phyloP scores from a whole-genome alignment of 2,113 vertebrate genomes.

The Tyrannus savana region DNA sequence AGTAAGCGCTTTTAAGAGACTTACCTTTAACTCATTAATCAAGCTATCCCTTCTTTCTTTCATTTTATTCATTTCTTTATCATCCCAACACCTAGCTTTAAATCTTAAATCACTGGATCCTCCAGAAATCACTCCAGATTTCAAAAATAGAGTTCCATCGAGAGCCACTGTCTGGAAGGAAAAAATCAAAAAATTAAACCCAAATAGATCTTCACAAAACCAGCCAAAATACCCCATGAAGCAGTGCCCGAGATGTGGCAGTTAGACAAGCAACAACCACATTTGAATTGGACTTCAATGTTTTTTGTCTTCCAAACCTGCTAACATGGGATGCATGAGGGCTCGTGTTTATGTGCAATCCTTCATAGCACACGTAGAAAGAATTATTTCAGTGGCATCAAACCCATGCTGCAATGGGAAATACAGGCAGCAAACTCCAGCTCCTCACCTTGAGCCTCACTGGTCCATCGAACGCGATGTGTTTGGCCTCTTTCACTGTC shows the following conservation, averaged over 20 bases:
- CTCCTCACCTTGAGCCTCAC: slow-evolving; percentile 85
- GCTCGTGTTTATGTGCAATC: neutral
- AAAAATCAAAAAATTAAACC: neutral
- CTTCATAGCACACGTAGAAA: neutral
- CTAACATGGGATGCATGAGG: neutral
- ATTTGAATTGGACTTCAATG: neutral
- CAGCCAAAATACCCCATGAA: neutral
- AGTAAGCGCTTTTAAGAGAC: neutral
- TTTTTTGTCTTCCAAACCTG: neutral
- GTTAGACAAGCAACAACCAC: neutral
- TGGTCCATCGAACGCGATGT: slow-evolving; percentile 82
- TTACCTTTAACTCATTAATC: slow-evolving; percentile 83
- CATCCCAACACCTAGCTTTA: slow-evolving; percentile 91
- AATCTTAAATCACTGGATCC: slow-evolving; percentile 86
- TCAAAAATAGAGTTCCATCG: slow-evolving; percentile 94
- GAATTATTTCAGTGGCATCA: neutral
- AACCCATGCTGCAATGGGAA: neutral
- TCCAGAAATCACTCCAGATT: slow-evolving; percentile 94
- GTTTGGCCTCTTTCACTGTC: slow-evolving; percentile 86
- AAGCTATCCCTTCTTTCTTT: slow-evolving; percentile 82
- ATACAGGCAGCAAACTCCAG: neutral
- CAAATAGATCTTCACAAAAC: neutral
- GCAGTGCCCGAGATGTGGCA: fast-evolving
- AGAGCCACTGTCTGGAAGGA: slow-evolving; percentile 85
- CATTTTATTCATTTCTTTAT: slow-evolving; percentile 84